Conservation (phyloP, 2,888 invertebrate species). For the Pristionchus mayeri region DNA sequence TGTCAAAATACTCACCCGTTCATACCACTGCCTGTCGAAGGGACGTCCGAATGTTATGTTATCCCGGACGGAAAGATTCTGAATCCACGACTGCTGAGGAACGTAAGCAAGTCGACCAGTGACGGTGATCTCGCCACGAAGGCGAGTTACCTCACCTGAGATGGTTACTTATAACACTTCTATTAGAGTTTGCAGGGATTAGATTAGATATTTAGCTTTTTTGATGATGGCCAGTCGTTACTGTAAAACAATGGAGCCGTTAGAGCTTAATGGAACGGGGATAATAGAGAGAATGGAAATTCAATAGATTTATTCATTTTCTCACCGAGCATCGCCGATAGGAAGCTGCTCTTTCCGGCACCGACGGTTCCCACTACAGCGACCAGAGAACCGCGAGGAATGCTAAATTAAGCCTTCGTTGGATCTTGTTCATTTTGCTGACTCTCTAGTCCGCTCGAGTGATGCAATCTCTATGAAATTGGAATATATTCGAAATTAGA, state of each 20-base stretch:
- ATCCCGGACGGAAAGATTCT: slow-evolving; percentile 82
- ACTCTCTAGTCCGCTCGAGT: too few species aligned
- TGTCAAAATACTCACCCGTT: background rate
- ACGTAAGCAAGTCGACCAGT: slow-evolving; percentile 85
- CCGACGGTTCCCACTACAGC: slow-evolving; percentile 92
- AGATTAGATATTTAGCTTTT: background rate
- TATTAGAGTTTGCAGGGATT: too few species aligned
- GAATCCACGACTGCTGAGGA: slow-evolving; percentile 87
- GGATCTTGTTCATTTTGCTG: too few species aligned
- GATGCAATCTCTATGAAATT: too few species aligned
- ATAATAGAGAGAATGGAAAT: background rate
- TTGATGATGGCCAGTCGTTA: too few species aligned
- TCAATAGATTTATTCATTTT: too few species aligned
- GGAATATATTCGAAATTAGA: too few species aligned
- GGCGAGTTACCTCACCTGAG: slow-evolving; percentile 66
- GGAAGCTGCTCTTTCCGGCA: slow-evolving; percentile 86
- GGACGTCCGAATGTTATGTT: slow-evolving; percentile 87
- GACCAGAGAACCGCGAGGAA: slow-evolving; percentile 84
- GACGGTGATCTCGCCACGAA: slow-evolving; percentile 66
- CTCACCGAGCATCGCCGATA: slow-evolving; percentile 82
- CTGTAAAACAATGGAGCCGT: too few species aligned
- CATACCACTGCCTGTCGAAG: slow-evolving; percentile 64
- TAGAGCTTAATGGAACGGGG: background rate
- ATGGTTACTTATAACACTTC: background rate
- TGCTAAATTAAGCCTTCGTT: slow-evolving; percentile 67